Conservation (phyloP, 2,113 vertebrate genomes). For the Pseudopipra pipra region DNA sequence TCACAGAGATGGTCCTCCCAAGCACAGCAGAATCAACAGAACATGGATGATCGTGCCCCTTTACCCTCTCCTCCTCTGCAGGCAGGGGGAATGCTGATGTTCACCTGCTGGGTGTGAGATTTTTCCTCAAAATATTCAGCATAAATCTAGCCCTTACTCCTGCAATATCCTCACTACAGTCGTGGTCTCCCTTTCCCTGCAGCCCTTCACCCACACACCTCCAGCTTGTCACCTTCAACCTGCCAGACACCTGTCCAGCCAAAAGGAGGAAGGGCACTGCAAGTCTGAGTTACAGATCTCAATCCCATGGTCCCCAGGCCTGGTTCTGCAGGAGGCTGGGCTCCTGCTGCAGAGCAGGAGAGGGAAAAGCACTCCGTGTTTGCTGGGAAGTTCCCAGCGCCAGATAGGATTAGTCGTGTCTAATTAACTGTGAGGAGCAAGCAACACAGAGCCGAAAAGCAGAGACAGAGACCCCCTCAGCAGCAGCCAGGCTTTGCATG, state of each 20-base stretch:
- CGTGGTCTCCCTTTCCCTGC: background rate
- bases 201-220: rapidly evolving
- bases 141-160: background rate
- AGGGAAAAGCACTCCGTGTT: background rate
- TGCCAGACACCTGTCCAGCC: background rate
- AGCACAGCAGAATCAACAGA: rapidly evolving
- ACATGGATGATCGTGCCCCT: rapidly evolving
- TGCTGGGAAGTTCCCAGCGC: background rate
- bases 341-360: background rate
- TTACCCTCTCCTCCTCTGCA: background rate
- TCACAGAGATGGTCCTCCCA: background rate
- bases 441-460: background rate
- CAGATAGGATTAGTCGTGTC: background rate
- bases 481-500: rapidly evolving
- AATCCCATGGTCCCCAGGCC: background rate
- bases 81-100: background rate
- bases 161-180: rapidly evolving
- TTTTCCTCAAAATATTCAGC: rapidly evolving
- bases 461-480: background rate
- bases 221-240: background rate
- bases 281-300: background rate
- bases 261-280: rapidly evolving
- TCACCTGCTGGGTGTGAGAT: background rate
- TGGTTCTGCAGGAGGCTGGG: background rate
- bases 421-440: background rate